A percentile compares a stretch with the other conserved stretches of the same genome.
phyloP scores from a whole-genome alignment of 2,888 invertebrate genomes.

The Melangyna quadrimaculata region DNA sequence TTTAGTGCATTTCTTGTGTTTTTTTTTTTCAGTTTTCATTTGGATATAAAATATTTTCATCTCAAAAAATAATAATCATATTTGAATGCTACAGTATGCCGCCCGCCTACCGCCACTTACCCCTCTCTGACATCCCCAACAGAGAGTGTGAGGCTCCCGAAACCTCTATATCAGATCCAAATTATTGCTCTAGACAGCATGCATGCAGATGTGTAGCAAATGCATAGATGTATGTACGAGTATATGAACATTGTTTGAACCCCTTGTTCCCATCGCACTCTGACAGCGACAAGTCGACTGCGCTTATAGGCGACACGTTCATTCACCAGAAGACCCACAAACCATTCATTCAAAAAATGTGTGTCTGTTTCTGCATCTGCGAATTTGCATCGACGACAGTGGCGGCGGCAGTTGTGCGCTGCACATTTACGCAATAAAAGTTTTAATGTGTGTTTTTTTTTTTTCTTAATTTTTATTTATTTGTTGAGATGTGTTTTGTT shows the following conservation, averaged over 20 bases:
- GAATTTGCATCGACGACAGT: background rate
- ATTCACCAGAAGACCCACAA: conserved; percentile 70
- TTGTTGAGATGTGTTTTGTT: conserved; percentile 24
- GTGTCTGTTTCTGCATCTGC: conserved; percentile 24
- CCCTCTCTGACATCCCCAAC: background rate
- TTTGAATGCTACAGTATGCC: background rate
- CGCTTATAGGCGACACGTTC: conserved; percentile 43
- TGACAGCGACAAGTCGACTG: background rate
- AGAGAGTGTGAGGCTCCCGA: background rate
- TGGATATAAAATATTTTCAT: conserved; percentile 45
- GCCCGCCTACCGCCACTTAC: background rate
- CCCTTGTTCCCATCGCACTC: conserved; percentile 2
- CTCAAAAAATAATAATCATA: conserved; percentile 58
- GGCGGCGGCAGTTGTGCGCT: conserved; percentile 28
- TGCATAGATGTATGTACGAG: background rate
- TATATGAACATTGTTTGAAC: background rate
- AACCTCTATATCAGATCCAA: conserved; percentile 11
- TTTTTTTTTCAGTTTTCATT: background rate
- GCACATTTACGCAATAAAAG: conserved; percentile 58
- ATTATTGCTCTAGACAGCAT: conserved; percentile 44
- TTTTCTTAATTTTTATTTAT: background rate
- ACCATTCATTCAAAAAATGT: conserved; percentile 68
- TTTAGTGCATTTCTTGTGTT: conserved; percentile 24
- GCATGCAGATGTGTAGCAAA: conserved; percentile 15
- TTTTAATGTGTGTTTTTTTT: background rate